These are phyloP conservation scores for Dipodomys ordii DNA, from an alignment of 2,113 vertebrate genomes.

Conservation along the genomic window DNA sequence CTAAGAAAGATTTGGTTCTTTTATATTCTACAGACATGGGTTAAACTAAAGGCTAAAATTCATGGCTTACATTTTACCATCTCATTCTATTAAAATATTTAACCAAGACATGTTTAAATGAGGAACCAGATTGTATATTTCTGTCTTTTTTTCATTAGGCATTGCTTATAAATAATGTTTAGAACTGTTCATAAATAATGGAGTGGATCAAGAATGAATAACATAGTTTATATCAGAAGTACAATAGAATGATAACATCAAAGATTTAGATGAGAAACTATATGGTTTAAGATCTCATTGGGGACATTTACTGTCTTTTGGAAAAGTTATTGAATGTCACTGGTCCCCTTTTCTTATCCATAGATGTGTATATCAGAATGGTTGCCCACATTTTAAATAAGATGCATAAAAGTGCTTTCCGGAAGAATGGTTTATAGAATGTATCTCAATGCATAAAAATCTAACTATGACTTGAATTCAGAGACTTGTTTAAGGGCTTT, in stretches of 20 bases:
- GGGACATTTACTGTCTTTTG: slow-evolving; percentile 18
- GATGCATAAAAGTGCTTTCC: neutral
- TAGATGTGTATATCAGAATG: neutral
- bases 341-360: neutral
- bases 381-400: neutral
- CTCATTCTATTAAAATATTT: neutral
- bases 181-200: slow-evolving; percentile 45
- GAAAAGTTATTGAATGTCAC: slow-evolving; percentile 2
- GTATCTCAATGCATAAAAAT: neutral
- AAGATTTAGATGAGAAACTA: neutral
- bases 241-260: neutral
- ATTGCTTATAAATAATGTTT: neutral
- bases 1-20: neutral
- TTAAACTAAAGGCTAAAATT: neutral
- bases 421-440: neutral
- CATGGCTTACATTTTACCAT: neutral
- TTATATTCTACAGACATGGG: neutral
- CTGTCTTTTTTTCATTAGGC: neutral
- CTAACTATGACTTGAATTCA: neutral
- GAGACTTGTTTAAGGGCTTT: neutral
- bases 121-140: neutral
- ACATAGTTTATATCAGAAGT: neutral
- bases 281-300: slow-evolving; percentile 13
- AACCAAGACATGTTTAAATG: neutral
- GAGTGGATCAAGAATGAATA: neutral